A percentile compares a stretch with the other conserved stretches of the same genome.
Conservation (phyloP, 2,113 vertebrate genomes). For the rat (Rattus norvegicus) region GRCr8 NC_086023.1:158492001-158492500, state of each 20-base stretch:
- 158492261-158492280: not conserved
- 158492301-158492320: not conserved
- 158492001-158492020: not conserved
- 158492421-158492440: too few relatives aligned
- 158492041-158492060: accelerated
- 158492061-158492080: not conserved
- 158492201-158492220: slow-evolving; percentile 83
- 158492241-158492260: slow-evolving; percentile 25
- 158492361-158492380: not conserved
- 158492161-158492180: slow-evolving; percentile 85
- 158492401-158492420: not conserved
- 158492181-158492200: slow-evolving; percentile 86
- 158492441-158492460: not conserved
- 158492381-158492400: not conserved
- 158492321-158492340: not conserved
- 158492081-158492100: slow-evolving; percentile 60
- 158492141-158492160: slow-evolving; percentile 78
- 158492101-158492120: accelerated
- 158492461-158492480: not conserved
- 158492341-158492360: not conserved
- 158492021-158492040: slow-evolving; percentile 30
- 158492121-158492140: accelerated
- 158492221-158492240: slow-evolving; percentile 80
- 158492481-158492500: not conserved
- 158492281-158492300: not conserved